Evolutionary conservation across 2,888 invertebrate genomes (phyloP).

Genomic region (Habroteleia sp.): DNA sequence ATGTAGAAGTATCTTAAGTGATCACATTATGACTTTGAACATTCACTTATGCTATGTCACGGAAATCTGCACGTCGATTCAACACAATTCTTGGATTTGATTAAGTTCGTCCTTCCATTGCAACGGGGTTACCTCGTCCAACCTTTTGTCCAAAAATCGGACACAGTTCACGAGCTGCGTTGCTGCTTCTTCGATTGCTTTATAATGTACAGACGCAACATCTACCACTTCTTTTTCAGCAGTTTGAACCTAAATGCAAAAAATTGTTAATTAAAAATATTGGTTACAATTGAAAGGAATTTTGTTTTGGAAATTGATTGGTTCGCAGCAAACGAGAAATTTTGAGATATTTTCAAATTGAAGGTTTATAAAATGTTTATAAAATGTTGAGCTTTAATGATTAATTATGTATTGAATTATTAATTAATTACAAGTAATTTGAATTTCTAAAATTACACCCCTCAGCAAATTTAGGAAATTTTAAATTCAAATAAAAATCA

Average conservation of each 20-base stretch:
- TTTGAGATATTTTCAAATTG: no score
- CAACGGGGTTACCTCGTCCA: slow-evolving; percentile 81
- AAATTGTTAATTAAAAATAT: no score
- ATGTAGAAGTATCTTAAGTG: slow-evolving; percentile 37
- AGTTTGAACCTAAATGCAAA: slow-evolving; percentile 65
- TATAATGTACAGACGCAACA: slow-evolving; percentile 79
- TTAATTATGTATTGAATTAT: no score
- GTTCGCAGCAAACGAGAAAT: no score
- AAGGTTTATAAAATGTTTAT: background rate
- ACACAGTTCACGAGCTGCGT: slow-evolving; percentile 80
- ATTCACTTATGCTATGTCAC: slow-evolving; percentile 42
- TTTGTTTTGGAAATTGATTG: no score
- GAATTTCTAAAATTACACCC: no score
- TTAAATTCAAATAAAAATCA: no score
- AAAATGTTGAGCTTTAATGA: background rate
- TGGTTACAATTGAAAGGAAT: no score
- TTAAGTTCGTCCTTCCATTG: slow-evolving; percentile 81
- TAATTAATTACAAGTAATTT: no score
- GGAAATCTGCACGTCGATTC: slow-evolving; percentile 14
- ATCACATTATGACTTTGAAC: slow-evolving; percentile 59
- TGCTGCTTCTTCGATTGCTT: slow-evolving; percentile 81
- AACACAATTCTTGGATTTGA: slow-evolving; percentile 69
- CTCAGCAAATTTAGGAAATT: no score
- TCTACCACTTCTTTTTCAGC: slow-evolving; percentile 80
- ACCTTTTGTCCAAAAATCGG: slow-evolving; percentile 81